A percentile compares a stretch with the other conserved stretches of the same genome.
Conservation (phyloP, 2,797 vertebrate species). For the Melanotaenia boesemani region DNA sequence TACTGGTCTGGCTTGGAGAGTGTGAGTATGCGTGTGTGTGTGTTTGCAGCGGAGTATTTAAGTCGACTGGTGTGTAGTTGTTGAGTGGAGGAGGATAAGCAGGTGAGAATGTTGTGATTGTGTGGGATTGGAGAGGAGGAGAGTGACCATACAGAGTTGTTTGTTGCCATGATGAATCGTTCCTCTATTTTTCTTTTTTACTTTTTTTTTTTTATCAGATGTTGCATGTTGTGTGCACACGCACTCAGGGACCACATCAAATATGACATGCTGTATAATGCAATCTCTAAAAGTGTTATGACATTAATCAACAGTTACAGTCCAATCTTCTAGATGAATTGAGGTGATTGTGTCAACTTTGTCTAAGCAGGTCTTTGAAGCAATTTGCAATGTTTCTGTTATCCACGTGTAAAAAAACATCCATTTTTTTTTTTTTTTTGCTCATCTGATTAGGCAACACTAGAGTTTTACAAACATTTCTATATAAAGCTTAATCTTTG, state of each 20-base stretch:
- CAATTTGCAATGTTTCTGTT: slow-evolving; percentile 1
- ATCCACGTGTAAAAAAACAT: not conserved
- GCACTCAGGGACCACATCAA: not conserved
- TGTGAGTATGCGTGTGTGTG: slow-evolving; percentile 27
- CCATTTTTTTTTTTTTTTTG: not conserved
- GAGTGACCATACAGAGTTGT: not conserved
- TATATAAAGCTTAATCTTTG: not conserved
- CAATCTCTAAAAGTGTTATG: slow-evolving; percentile 11
- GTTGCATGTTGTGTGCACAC: not conserved
- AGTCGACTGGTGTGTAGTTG: slow-evolving; percentile 31
- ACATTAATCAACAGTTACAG: slow-evolving; percentile 24
- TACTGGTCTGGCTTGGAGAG: slow-evolving; percentile 56
- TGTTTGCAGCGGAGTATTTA: slow-evolving; percentile 32
- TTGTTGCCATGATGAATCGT: slow-evolving; percentile 31
- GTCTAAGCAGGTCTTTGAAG: not conserved
- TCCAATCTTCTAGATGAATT: not conserved
- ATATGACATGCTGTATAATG: slow-evolving; percentile 5
- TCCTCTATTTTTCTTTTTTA: not conserved
- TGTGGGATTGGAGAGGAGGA: slow-evolving; percentile 32
- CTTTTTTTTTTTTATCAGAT: not conserved
- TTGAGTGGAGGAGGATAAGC: slow-evolving; percentile 27
- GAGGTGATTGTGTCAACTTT: slow-evolving; percentile 12
- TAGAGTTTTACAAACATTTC: not conserved
- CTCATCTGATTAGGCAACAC: not conserved
- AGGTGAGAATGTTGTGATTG: slow-evolving; percentile 39